Percentiles rank a stretch among this genome's conserved stretches.
These are phyloP conservation scores for Cardiocondyla obscurior DNA, from an alignment of 1,140 invertebrate species.

Conservation along the genomic window DNA sequence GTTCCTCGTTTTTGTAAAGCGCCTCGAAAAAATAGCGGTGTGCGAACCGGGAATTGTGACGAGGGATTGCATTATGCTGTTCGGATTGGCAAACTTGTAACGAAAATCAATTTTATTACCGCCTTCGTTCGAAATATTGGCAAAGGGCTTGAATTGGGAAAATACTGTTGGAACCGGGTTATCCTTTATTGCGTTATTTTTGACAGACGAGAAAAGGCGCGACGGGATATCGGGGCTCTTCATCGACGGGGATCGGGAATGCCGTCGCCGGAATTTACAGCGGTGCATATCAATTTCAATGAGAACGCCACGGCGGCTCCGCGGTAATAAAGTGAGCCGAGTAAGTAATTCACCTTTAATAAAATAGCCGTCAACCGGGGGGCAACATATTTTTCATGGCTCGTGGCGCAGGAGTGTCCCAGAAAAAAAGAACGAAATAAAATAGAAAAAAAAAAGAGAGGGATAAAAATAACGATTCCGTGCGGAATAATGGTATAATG, in stretches of 20 bases:
- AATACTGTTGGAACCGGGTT: slow-evolving; percentile 37
- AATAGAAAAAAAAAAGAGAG: neutral
- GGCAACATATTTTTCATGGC: slow-evolving; percentile 45
- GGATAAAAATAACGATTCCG: neutral
- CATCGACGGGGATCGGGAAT: slow-evolving; percentile 18
- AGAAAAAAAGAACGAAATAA: neutral
- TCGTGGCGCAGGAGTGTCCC: neutral
- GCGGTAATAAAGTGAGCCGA: slow-evolving; percentile 46
- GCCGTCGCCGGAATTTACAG: slow-evolving; percentile 40
- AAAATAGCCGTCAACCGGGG: slow-evolving; percentile 48
- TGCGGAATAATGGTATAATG: neutral
- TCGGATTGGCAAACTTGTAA: slow-evolving; percentile 1
- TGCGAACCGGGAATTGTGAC: slow-evolving; percentile 26
- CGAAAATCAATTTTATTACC: slow-evolving; percentile 33
- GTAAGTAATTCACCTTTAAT: slow-evolving; percentile 49
- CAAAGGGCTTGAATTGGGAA: slow-evolving; percentile 30
- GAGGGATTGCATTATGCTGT: slow-evolving; percentile 41
- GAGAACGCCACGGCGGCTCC: slow-evolving; percentile 24
- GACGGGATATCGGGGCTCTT: slow-evolving; percentile 15
- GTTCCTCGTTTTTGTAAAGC: slow-evolving; percentile 22
- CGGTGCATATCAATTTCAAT: slow-evolving; percentile 50
- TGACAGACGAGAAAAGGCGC: slow-evolving; percentile 24
- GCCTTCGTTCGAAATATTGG: neutral
- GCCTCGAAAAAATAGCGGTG: neutral
- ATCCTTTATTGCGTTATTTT: slow-evolving; percentile 51